Percentiles rank a stretch among this genome's conserved stretches.
These are phyloP conservation scores for Sebastes diaconus DNA, from an alignment of 2,797 vertebrate genomes.

Conservation along the genomic window DNA sequence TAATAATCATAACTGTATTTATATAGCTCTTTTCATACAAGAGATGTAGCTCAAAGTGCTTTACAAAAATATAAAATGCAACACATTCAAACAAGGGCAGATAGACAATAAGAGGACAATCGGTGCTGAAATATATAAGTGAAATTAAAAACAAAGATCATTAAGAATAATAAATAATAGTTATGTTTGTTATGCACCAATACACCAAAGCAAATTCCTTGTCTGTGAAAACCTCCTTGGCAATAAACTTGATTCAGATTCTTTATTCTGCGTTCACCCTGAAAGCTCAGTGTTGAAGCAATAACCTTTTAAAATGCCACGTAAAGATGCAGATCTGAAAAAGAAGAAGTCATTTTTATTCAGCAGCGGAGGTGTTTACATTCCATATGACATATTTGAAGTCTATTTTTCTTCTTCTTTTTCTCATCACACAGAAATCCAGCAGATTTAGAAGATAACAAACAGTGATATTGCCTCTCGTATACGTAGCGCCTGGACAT, in stretches of 20 bases:
- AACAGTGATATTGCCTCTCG: slow-evolving; percentile 6
- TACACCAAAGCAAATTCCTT: not conserved
- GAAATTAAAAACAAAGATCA: too few species aligned
- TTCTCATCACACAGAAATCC: not conserved
- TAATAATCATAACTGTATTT: too few species aligned
- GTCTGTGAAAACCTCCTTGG: not conserved
- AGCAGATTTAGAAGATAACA: slow-evolving; percentile 1
- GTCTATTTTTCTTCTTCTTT: not conserved
- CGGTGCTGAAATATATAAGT: too few species aligned
- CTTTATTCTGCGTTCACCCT: not conserved
- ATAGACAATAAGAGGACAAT: too few species aligned
- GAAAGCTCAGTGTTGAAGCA: slow-evolving; percentile 9
- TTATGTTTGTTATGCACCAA: not conserved
- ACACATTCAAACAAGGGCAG: too few species aligned
- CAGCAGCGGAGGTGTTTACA: not conserved
- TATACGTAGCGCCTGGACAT: slow-evolving; percentile 28
- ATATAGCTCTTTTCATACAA: too few species aligned
- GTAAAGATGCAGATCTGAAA: slow-evolving; percentile 14
- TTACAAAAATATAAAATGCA: too few species aligned
- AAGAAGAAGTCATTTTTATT: not conserved
- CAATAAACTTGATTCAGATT: not conserved
- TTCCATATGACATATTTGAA: slow-evolving; percentile 2
- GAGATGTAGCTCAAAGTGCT: too few species aligned
- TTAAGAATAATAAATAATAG: too few species aligned
- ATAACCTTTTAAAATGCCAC: slow-evolving; percentile 27